These are phyloP conservation scores for Ylistrum balloti DNA, from an alignment of 1,140 invertebrate genomes.

Conservation along the genomic window DNA sequence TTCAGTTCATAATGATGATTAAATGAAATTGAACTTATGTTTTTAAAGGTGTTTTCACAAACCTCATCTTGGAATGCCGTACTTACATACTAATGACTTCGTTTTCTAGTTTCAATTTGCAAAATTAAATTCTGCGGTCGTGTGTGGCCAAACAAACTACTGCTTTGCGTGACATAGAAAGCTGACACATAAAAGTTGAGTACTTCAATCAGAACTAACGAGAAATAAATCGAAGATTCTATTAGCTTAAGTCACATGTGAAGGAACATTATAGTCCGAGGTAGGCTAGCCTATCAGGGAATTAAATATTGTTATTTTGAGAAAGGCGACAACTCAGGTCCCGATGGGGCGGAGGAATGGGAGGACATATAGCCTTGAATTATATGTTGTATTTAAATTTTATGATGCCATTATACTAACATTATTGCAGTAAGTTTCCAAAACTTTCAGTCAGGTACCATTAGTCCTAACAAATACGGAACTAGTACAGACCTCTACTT, in stretches of 20 bases:
- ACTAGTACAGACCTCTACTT: no score
- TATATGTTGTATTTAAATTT: not conserved
- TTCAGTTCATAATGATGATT: no score
- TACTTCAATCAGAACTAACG: not conserved
- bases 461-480: no score
- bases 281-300: not conserved
- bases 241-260: not conserved
- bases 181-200: not conserved
- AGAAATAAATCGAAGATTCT: not conserved
- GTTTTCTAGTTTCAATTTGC: not conserved
- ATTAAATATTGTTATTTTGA: not conserved
- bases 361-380: not conserved
- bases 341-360: not conserved
- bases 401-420: not conserved
- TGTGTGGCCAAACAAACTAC: not conserved
- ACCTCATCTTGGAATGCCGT: not conserved
- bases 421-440: no score
- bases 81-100: not conserved
- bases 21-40: no score
- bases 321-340: not conserved
- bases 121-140: not conserved
- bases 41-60: no score
- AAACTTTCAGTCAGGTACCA: no score
- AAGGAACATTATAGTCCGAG: not conserved
- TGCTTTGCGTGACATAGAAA: not conserved